phyloP scores from a whole-genome alignment of 2,113 vertebrate species.

The Antechinus flavipes region DNA sequence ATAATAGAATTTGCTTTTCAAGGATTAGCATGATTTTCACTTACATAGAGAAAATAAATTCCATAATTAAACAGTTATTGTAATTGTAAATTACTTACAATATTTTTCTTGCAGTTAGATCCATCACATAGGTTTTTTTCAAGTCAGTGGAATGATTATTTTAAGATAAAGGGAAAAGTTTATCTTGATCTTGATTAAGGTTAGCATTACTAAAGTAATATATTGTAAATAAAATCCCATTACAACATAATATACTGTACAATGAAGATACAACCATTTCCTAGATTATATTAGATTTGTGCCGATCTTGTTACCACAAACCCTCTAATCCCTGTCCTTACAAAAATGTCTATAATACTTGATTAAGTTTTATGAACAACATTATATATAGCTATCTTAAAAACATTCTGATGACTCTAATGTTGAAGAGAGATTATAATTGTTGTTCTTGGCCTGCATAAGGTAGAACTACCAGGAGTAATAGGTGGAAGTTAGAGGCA shows the following conservation, averaged over 20 bases:
- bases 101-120: not conserved
- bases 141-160: not conserved
- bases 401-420: not conserved
- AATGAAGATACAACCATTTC: not conserved
- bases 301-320: not conserved
- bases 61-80: not conserved
- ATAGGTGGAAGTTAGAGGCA: not conserved
- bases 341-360: not conserved
- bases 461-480: not conserved
- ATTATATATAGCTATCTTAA: not conserved
- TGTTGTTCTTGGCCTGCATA: not conserved
- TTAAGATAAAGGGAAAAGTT: not conserved
- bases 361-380: not conserved
- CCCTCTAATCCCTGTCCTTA: not conserved
- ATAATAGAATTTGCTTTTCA: not conserved
- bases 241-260: not conserved
- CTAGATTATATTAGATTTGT: not conserved
- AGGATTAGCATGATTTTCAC: not conserved
- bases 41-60: not conserved
- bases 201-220: not conserved
- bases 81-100: not conserved
- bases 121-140: not conserved
- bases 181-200: not conserved
- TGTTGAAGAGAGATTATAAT: not conserved
- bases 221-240: not conserved